Conservation (phyloP, 2,113 vertebrate genomes). For the Erpornis zantholeuca region DNA sequence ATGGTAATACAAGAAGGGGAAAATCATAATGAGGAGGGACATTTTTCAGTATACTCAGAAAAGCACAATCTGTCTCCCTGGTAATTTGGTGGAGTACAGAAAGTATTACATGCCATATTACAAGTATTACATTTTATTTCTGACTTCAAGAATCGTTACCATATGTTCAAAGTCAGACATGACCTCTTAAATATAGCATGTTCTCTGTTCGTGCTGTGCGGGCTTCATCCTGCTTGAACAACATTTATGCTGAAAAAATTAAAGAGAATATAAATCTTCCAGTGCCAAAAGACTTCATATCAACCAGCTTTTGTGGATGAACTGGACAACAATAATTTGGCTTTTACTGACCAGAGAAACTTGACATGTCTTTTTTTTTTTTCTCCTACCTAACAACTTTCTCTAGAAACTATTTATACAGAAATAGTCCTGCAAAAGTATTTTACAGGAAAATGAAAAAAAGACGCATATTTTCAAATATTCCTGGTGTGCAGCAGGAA, state of each 20-base stretch:
- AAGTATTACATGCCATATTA: slow-evolving; percentile 64
- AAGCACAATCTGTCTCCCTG: slow-evolving; percentile 61
- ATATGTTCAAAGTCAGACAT: slow-evolving; percentile 64
- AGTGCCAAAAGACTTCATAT: not conserved
- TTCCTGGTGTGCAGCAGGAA: not conserved
- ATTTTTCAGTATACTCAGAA: slow-evolving; percentile 62
- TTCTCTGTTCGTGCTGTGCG: slow-evolving; percentile 25
- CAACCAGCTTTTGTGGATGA: slow-evolving; percentile 18
- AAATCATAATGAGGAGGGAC: slow-evolving; percentile 49
- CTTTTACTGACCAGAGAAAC: not conserved
- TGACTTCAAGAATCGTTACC: slow-evolving; percentile 65
- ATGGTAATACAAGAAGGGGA: slow-evolving; percentile 55
- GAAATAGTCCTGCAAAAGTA: not conserved
- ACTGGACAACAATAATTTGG: slow-evolving; percentile 18
- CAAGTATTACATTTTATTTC: slow-evolving; percentile 56
- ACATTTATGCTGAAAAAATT: slow-evolving; percentile 14
- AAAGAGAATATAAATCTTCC: not conserved
- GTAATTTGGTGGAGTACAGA: slow-evolving; percentile 62
- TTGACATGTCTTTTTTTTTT: slow-evolving; percentile 32
- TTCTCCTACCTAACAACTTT: slow-evolving; percentile 9
- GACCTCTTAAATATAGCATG: slow-evolving; percentile 54
- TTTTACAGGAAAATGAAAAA: not conserved
- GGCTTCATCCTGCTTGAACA: not conserved
- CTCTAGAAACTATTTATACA: not conserved
- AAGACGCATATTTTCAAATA: not conserved